Base-by-base conservation (phyloP, 1,140 invertebrate species). In the Apis cerana region DNA sequence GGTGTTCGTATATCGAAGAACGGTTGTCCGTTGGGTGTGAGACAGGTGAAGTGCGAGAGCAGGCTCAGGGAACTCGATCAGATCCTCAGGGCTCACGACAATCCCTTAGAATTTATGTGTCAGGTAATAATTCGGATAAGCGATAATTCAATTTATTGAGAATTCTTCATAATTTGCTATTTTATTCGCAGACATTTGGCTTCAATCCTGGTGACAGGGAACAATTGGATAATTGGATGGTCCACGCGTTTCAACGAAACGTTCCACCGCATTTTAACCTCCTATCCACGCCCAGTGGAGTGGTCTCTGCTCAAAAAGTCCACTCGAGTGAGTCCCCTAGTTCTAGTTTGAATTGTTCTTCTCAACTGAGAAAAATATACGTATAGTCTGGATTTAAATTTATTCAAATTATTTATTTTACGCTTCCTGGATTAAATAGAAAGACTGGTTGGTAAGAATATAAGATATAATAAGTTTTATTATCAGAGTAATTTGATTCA, bases 41-140 rank as follows among this genome's bases (percentile, higher is more conserved):
- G 97, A 19, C 97, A 97, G 88, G 96, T 98, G 72, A 98, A 98
- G 91, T 98, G 97, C 92, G 97, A 98, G 92, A 97, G 97, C 89
- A 95, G 97, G 77, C 94, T 98, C 48, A 94, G 97, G 50, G 97
- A 98, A 92, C 93, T 98, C 79, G 97, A 98, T 91, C 97, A 97
- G 88, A 95, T 98, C 80, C 94, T 98, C 56, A 93, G 97, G 62
- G 95, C 96, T 2, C 95, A 96, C 61, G 97, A 97, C 85, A 97
- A 97, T 93, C 97, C 97, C 0, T 93, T 98, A 56, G 96, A 97
- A 90, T 98, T 98, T 89, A 97, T 98, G 96, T 97, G 97, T 86
- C 97, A 97, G 95, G 97, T 97, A 94, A 83, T 27, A 21, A 23
- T n/a, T 8, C 19, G 0, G 0, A 54, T 17, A 8, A 15, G 8